Base-by-base conservation (phyloP, 2,888 invertebrate species). In the Dichetophora obliterata region DNA sequence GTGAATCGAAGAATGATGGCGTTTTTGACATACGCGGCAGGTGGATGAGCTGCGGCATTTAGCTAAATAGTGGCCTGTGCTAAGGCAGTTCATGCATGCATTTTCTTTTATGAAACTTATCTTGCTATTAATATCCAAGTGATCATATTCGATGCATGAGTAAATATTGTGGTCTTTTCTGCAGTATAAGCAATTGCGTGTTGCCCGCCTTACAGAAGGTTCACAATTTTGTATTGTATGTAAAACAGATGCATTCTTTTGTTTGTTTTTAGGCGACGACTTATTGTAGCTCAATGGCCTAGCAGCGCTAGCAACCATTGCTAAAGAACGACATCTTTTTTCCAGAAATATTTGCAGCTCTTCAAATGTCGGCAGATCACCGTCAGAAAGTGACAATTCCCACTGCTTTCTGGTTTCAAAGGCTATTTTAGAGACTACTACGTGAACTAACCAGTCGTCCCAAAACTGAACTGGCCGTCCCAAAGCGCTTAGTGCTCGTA, bases 381-480 rank as follows among this genome's bases (percentile, higher is more conserved):
- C 68, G 31, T 59, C 48, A 70, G 8, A n/a, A n/a, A 77, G 75
- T 5, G 79, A 75, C 9, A 80, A 52, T 31, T 78, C 75, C 75
- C 80, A 80, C 70, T 78, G 77, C 24, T 72, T 77, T 5, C 75
- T 71, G 14, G 78, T 78, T 57, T 77, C 78, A 19, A 65, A 59
- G 8, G 75, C 69, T 16, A 80, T 68, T 61, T 80, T 79, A 48
- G 22, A 50, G 0, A 73, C 68, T 1, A 52, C 65, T 22, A 74
- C 34, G 66, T 77, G 59, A 1, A 80, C 72, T 9, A 79, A 19
- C 76, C 77, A 76, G 27, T 79, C 77, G 31, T 79, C 80, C 72
- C 72, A 76, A 24, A 76, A 68, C 5, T 76, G 37, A 16, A 76
- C 68, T 8, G 73, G 57, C 5, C 79, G 76, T n/a, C 54, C 73